A percentile compares a stretch with the other conserved stretches of the same genome.
Evolutionary conservation across 2,888 invertebrate species (phyloP).

Genomic region (Archaeoteleia sp.): DNA sequence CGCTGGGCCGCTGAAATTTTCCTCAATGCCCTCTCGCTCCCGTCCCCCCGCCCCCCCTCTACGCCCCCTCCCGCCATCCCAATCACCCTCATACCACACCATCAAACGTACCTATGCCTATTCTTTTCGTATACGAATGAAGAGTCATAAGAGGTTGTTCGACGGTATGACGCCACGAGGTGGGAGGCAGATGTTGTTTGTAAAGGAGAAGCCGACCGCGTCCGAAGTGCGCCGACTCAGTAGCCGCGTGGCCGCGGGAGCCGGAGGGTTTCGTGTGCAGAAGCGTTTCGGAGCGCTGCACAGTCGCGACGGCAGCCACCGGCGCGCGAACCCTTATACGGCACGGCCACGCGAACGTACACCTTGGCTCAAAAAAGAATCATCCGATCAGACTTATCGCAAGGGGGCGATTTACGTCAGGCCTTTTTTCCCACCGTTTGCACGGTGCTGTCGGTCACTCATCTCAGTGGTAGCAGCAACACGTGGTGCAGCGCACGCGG

Average conservation of each 20-base stretch:
- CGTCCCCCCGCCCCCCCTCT: no score
- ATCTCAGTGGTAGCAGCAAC: constrained; percentile 53
- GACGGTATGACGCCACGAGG: constrained; percentile 31
- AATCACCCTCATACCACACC: no score
- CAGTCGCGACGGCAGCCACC: constrained; percentile 75
- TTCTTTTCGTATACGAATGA: constrained; percentile 31
- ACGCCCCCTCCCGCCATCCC: no score
- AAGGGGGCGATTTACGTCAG: constrained; percentile 9
- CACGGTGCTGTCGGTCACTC: constrained; percentile 31
- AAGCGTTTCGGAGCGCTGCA: constrained; percentile 72
- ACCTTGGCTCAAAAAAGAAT: constrained; percentile 32
- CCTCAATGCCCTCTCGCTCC: no score
- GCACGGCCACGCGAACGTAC: constrained; percentile 58
- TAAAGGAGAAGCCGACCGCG: constrained; percentile 53
- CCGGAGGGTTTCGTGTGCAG: constrained; percentile 71
- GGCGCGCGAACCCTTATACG: constrained; percentile 70
- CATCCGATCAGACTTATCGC: neutral
- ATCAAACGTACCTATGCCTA: constrained; percentile 11
- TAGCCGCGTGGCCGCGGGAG: constrained; percentile 71
- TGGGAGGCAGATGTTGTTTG: constrained; percentile 54
- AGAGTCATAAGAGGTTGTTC: constrained; percentile 33
- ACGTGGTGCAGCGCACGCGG: constrained; percentile 68
- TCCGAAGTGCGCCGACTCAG: constrained; percentile 72
- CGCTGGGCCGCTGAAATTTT: no score
- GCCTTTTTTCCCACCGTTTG: constrained; percentile 18